Evolutionary conservation across 2,888 invertebrate species (phyloP).

Genomic region (Dione vanillae): DNA sequence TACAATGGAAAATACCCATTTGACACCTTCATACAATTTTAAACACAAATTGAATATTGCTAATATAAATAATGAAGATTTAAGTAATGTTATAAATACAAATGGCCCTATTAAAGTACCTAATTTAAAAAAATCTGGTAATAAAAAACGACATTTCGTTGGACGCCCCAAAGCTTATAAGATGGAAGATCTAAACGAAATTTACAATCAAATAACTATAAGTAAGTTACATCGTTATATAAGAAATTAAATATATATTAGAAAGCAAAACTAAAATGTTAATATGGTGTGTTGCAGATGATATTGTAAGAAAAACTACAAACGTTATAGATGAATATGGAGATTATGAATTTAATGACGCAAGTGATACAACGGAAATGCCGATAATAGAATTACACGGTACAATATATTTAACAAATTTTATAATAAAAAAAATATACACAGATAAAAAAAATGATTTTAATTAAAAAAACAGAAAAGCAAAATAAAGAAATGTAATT

Average conservation of each 20-base stretch:
- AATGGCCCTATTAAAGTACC: conserved; percentile 3
- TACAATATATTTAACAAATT: background rate
- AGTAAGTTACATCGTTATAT: conserved; percentile 58
- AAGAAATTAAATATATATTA: conserved; percentile 44
- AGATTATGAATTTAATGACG: conserved; percentile 58
- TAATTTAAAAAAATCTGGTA: background rate
- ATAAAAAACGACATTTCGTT: conserved; percentile 49
- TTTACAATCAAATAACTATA: conserved; percentile 49
- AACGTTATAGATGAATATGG: conserved; percentile 57
- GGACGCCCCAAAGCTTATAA: conserved; percentile 71
- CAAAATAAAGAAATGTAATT: background rate
- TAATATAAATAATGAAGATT: conserved; percentile 43
- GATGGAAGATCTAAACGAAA: conserved; percentile 61
- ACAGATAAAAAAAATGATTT: background rate
- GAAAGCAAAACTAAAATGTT: conserved; percentile 42
- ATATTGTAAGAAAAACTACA: conserved; percentile 47
- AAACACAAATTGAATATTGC: conserved; percentile 60
- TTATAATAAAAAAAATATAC: background rate
- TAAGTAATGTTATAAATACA: background rate
- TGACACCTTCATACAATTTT: conserved; percentile 53
- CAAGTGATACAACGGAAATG: conserved; percentile 45
- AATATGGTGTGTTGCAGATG: conserved; percentile 67
- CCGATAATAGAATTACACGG: background rate
- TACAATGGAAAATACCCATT: conserved; percentile 55
- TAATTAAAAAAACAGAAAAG: background rate